Percentiles rank a stretch among this genome's conserved stretches.
phyloP scores from a whole-genome alignment of 2,888 invertebrate genomes.

The Diaprepes abbreviatus region DNA sequence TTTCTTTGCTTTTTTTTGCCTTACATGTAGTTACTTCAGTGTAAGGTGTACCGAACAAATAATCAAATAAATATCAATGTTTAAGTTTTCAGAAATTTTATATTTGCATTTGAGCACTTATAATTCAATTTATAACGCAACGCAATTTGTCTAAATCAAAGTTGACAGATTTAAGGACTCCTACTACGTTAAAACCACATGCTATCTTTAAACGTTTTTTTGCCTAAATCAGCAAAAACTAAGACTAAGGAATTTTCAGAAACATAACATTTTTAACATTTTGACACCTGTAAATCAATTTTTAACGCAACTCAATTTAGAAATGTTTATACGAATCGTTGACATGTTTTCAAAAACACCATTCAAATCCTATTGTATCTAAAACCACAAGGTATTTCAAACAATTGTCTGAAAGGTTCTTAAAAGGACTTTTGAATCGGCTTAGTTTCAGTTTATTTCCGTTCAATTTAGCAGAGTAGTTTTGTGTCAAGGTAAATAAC shows the following conservation, averaged over 20 bases:
- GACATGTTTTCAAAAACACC: slow-evolving; percentile 33
- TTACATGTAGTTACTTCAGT: no score
- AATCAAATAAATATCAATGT: no score
- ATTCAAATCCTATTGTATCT: slow-evolving; percentile 6
- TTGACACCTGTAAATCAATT: slow-evolving; percentile 41
- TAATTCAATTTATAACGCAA: no score
- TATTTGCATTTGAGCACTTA: no score
- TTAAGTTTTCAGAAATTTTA: no score
- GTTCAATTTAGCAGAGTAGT: slow-evolving; percentile 35
- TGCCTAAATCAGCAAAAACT: slow-evolving; percentile 1
- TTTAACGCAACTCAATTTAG: slow-evolving; percentile 38
- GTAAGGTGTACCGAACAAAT: no score
- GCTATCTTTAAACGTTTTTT: background rate
- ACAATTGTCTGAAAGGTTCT: slow-evolving; percentile 23
- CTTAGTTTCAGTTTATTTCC: slow-evolving; percentile 38
- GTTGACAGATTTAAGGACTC: no score
- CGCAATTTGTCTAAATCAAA: no score
- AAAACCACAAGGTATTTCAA: slow-evolving; percentile 33
- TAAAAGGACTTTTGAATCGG: slow-evolving; percentile 21
- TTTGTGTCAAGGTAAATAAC: slow-evolving; percentile 40
- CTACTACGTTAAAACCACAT: no score
- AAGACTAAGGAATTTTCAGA: background rate
- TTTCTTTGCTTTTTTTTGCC: no score
- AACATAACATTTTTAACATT: slow-evolving; percentile 7
- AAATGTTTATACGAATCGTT: slow-evolving; percentile 28